These are phyloP conservation scores for Takifugu bimaculatus DNA, from an alignment of 2,113 vertebrate species.

Conservation along the genomic window DNA sequence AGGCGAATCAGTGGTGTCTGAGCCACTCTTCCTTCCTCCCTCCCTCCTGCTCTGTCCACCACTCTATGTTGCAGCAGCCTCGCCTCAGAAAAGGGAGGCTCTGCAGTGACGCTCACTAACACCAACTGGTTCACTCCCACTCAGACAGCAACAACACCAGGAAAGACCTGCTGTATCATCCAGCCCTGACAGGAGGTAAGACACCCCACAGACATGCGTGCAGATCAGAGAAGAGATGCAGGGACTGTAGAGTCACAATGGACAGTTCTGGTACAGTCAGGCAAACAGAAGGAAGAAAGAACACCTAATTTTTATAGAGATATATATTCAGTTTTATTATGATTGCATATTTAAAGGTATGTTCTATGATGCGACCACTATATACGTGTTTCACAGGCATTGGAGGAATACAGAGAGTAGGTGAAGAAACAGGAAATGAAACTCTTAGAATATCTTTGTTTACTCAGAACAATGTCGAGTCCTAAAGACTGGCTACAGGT, in stretches of 20 bases:
- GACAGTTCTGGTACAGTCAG: conserved; percentile 12
- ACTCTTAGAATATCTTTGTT: conserved; percentile 1
- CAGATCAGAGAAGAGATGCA: not conserved
- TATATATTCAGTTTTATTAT: not conserved
- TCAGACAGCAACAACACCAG: conserved; percentile 7
- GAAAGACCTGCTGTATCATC: conserved; percentile 34
- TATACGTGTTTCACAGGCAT: not conserved
- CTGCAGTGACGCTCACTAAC: conserved; percentile 41
- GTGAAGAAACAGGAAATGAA: not conserved
- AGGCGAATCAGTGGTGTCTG: conserved; percentile 48
- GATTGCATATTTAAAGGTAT: not conserved
- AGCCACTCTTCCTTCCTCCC: conserved; percentile 21
- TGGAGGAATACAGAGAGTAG: not conserved
- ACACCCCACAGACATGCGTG: not conserved
- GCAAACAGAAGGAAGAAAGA: not conserved
- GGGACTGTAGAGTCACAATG: not conserved
- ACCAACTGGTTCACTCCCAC: not conserved
- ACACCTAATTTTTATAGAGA: not conserved
- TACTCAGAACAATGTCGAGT: not conserved
- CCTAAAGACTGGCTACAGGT: conserved; percentile 9
- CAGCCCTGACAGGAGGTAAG: conserved; percentile 48
- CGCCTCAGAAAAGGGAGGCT: conserved; percentile 24
- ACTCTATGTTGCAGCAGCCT: conserved; percentile 19
- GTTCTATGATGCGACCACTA: not conserved
- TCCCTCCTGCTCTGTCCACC: conserved; percentile 27